Percentiles rank a stretch among this genome's conserved stretches.
Evolutionary conservation across 2,888 invertebrate species (phyloP).

Genomic region (Hyles lineata): DNA sequence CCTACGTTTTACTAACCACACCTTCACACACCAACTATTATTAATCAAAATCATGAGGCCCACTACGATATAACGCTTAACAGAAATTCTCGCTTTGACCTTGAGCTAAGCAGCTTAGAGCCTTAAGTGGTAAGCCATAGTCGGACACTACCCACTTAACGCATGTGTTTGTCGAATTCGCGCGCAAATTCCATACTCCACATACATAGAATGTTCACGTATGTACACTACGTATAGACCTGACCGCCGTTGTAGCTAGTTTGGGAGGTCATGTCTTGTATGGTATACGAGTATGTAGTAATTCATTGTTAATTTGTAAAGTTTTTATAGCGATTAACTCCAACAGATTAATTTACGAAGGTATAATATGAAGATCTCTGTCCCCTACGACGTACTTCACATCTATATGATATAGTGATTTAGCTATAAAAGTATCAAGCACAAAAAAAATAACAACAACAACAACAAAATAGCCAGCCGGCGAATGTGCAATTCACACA

Average conservation of each 20-base stretch:
- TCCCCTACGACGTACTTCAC: no score
- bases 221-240: neutral
- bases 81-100: conserved; percentile 25
- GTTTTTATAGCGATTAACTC: no score
- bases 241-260: neutral
- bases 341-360: no score
- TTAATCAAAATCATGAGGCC: conserved; percentile 26
- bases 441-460: no score
- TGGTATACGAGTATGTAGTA: neutral
- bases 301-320: neutral
- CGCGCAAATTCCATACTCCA: conserved; percentile 15
- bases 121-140: conserved; percentile 26
- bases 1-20: no score
- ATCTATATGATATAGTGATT: no score
- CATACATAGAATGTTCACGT: conserved; percentile 10
- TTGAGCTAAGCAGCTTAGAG: conserved; percentile 24
- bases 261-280: neutral
- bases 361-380: no score
- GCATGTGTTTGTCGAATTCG: conserved; percentile 25
- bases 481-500: no score
- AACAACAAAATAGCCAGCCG: no score
- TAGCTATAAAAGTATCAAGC: no score
- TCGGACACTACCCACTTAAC: conserved; percentile 23
- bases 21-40: neutral
- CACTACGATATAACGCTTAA: neutral